Conservation (phyloP, 2,888 invertebrate genomes). For the Ochlodes sylvanus region DNA sequence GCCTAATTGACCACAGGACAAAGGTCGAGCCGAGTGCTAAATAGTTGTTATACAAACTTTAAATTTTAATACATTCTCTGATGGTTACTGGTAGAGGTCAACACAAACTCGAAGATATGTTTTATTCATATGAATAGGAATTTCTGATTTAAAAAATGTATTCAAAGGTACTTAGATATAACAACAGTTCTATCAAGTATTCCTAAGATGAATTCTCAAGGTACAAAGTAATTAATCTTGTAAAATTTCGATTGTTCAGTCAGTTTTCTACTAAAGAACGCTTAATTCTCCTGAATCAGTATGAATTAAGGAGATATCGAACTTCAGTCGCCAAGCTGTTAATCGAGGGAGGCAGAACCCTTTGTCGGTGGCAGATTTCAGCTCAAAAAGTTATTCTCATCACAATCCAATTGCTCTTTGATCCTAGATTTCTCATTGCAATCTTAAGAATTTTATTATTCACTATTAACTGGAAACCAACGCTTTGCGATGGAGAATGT, state of each 20-base stretch:
- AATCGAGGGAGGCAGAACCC: conserved; percentile 25
- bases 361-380: conserved; percentile 29
- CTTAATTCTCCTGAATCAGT: conserved; percentile 30
- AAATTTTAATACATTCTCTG: too few relatives aligned
- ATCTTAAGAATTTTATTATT: conserved; percentile 13
- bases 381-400: conserved; percentile 28
- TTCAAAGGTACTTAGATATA: too few relatives aligned
- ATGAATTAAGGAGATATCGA: conserved; percentile 32
- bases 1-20: background rate
- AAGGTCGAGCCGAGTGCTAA: too few relatives aligned
- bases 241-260: conserved; percentile 13
- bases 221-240: conserved; percentile 14
- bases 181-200: background rate
- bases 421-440: conserved; percentile 19
- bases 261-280: conserved; percentile 22
- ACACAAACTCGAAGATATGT: too few relatives aligned
- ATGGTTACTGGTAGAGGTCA: too few relatives aligned
- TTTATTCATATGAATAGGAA: too few relatives aligned
- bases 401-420: conserved; percentile 28
- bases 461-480: background rate
- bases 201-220: background rate
- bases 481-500: background rate
- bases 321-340: conserved; percentile 21
- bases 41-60: too few relatives aligned
- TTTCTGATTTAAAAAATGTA: too few relatives aligned